Percentiles rank a stretch among this genome's conserved stretches.
Evolutionary conservation across 2,113 vertebrate genomes (phyloP).

Genomic region (Tupaia tana): DNA sequence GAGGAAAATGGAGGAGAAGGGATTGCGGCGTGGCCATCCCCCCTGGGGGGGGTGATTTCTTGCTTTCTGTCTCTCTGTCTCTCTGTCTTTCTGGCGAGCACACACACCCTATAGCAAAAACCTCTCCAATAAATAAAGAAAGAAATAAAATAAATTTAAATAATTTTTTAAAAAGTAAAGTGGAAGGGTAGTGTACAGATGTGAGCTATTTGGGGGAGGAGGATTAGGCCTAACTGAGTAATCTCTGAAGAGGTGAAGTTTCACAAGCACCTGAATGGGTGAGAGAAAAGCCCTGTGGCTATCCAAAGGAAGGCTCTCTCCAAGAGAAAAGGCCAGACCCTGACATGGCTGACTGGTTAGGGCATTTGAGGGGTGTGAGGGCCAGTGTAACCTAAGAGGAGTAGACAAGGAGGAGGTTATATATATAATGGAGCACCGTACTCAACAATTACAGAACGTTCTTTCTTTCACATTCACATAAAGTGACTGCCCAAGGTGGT

Average conservation of each 20-base stretch:
- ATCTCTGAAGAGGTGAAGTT: neutral
- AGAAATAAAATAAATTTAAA: no score
- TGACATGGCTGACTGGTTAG: neutral
- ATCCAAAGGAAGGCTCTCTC: neutral
- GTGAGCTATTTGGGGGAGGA: neutral
- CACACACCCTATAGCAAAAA: no score
- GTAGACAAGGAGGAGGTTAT: neutral
- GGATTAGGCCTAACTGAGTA: neutral
- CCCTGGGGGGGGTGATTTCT: no score
- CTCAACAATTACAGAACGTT: neutral
- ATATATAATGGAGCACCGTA: neutral
- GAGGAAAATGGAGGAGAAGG: no score
- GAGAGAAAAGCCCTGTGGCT: neutral
- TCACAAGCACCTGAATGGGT: neutral
- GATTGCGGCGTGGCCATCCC: no score
- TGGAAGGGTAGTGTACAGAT: neutral
- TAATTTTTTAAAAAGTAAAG: no score
- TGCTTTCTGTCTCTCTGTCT: no score
- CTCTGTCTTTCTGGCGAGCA: no score
- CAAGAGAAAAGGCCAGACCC: neutral
- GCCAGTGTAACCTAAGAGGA: neutral
- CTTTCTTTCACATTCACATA: neutral
- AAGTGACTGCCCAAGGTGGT: neutral
- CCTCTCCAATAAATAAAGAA: no score
- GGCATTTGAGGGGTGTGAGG: neutral